Evolutionary conservation across 2,797 vertebrate species (phyloP), one percentile per base, ranked within the genome.

Genomic region (Ambastaia sidthimunki): DNA sequence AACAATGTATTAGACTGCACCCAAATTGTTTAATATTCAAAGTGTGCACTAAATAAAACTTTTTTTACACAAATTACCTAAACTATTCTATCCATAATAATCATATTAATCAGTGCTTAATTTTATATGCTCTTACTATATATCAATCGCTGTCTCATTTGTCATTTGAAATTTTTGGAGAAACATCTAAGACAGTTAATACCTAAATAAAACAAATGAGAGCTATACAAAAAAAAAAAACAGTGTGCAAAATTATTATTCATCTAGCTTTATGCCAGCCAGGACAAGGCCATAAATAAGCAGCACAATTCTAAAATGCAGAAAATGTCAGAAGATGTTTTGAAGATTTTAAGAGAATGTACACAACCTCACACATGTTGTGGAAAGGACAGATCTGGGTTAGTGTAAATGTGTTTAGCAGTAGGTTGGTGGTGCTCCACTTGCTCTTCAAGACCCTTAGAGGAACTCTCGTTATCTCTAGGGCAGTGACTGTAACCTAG

Each of bases 401-500:
- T 75, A 63, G 66, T 60, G 25, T 62, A 25, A 72, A 16, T 3
- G 59, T 65, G 47, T 75, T 19, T 37, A 52, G 19, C 18, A 76
- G 41, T 31, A 82, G 48, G 63, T 28, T 63, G 70, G 25, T 80
- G 82, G 52, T 84, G 60, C 72, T 74, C 55, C 57, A 54, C 12
- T 54, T 28, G 48, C 80, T 79, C 71, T 74, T 63, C 44, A 75
- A 70, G 48, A 74, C 70, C 76, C 50, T 71, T 60, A 41, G 63
- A 81, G 57, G 70, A 57, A 81, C 48, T 70, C 28, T 73, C 7
- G 18, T 73, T 73, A 66, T 82, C 80, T 82, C 80, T 28, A 50
- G 74, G 69, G 74, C 74, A 60, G 41, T 57, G 62, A 74, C 68
- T 78, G 59, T 74, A 81, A 84, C 75, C 83, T 84, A 78, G 74